Base-by-base conservation (phyloP, 1,140 invertebrate species). In the Nautilus pompilius region DNA sequence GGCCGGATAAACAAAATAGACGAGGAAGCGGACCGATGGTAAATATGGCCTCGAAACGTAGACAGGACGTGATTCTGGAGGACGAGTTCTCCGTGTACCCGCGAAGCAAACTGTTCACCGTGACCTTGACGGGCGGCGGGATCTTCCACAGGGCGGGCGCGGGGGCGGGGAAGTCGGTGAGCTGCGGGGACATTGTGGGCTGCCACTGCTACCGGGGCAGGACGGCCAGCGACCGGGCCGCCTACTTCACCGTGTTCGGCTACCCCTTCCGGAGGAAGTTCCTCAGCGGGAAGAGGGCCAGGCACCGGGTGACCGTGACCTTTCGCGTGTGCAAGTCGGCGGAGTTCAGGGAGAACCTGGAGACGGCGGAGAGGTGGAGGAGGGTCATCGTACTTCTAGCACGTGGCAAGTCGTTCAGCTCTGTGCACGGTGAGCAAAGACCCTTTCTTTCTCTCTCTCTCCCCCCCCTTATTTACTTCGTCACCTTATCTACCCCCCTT, bases 171-270 rank as follows among this genome's bases (percentile, higher is more conserved):
- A 65, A 64, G 58, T 58, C 32, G 20, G 53, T 76, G 17, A 65
- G 63, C 28, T 46, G 72, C 15, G 65, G 70, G 62, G 81, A 82
- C 64, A 64, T 80, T 28, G 63, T 79, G 5, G 81, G 81, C 20
- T 81, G 81, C 67, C 75, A 75, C 46, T 72, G 66, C 55, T 69
- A 66, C 53, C 90, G 90, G 76, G 65, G 66, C 36, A 88, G 87
- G 66, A 84, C 87, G 69, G 69, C 84, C 62, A 79, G 83, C 71
- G 81, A 84, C 60, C 80, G 87, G 33, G 90, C 89, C 71, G 91
- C 91, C 15, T 94, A 92, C 83, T 84, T 95, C 5, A 92, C 92
- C 75, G 88, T 95, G 67, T 95, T 93, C 77, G 89, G 92, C 0
- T 94, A 94, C 78, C 87, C 89, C 48, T 78, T 93, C 66, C 90